phyloP scores from a whole-genome alignment of 2,797 vertebrate genomes.

The Melanotaenia maccullochi region DNA sequence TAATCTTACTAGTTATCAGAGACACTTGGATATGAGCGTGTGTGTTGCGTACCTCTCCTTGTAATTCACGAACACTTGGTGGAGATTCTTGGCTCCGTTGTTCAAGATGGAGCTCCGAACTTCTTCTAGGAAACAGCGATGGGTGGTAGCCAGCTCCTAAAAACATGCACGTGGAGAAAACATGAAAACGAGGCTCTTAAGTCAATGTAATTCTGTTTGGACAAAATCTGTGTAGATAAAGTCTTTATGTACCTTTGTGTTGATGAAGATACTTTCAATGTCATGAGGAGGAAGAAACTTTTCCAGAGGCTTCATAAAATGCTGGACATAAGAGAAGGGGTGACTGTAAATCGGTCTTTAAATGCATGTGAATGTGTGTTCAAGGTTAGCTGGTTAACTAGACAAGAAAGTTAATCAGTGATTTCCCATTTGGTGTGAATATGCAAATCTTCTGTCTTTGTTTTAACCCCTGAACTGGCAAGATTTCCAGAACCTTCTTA shows the following conservation, averaged over 20 bases:
- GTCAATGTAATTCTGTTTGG: neutral
- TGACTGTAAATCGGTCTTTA: neutral
- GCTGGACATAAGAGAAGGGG: slow-evolving; percentile 70
- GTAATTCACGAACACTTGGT: slow-evolving; percentile 90
- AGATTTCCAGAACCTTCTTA: no score
- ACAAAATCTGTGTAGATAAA: neutral
- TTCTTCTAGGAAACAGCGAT: slow-evolving; percentile 84
- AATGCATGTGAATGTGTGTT: neutral
- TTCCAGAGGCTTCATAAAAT: slow-evolving; percentile 91
- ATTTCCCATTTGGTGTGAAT: no score
- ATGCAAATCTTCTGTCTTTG: no score
- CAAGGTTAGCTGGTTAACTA: neutral
- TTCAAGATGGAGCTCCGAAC: slow-evolving; percentile 79
- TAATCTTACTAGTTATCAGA: neutral
- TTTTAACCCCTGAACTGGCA: no score
- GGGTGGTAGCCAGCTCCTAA: slow-evolving; percentile 86
- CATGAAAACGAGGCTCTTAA: slow-evolving; percentile 1
- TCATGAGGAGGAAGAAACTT: slow-evolving; percentile 85
- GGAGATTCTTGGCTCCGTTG: slow-evolving; percentile 76
- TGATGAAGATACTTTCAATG: slow-evolving; percentile 92
- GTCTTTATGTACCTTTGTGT: slow-evolving; percentile 81
- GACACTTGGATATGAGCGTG: neutral
- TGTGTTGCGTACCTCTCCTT: slow-evolving; percentile 85
- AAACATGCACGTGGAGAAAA: slow-evolving; percentile 6
- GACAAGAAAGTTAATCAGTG: no score